These are phyloP conservation scores for Hirundo rustica DNA, from an alignment of 2,797 vertebrate species.

Conservation along the genomic window DNA sequence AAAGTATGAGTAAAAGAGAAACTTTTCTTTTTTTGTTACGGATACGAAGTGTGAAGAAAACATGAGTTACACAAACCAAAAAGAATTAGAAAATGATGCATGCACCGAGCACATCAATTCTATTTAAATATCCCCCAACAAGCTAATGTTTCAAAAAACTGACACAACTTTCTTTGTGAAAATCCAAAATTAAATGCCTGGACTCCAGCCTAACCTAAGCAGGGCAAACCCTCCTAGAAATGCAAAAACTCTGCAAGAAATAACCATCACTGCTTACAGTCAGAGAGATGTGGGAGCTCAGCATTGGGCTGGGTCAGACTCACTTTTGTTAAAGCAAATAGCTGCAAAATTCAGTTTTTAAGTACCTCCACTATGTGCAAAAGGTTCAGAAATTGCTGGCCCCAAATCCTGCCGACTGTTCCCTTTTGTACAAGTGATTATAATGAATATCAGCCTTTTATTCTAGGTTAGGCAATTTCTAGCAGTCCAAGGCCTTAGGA, in stretches of 20 bases:
- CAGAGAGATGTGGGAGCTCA: background rate
- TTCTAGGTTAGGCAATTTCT: background rate
- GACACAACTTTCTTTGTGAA: background rate
- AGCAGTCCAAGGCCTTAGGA: background rate
- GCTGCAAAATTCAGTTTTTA: background rate
- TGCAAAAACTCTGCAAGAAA: background rate
- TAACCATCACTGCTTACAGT: background rate
- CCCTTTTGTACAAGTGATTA: background rate
- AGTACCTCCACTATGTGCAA: no score
- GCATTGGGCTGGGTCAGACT: background rate
- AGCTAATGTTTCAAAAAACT: background rate
- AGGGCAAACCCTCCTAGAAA: fast-evolving
- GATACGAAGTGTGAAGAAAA: background rate
- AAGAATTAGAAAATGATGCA: background rate
- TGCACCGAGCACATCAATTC: background rate
- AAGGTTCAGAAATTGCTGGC: background rate
- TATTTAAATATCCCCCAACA: slow-evolving; percentile 23
- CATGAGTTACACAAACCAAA: background rate
- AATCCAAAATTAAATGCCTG: background rate
- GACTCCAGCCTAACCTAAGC: background rate
- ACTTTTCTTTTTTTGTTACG: background rate
- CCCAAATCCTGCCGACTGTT: background rate
- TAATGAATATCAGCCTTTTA: background rate
- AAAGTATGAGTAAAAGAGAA: slow-evolving; percentile 35
- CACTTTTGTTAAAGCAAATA: background rate